These are phyloP conservation scores for Rhynchonycteris naso DNA, from an alignment of 2,797 vertebrate species.

Conservation along the genomic window DNA sequence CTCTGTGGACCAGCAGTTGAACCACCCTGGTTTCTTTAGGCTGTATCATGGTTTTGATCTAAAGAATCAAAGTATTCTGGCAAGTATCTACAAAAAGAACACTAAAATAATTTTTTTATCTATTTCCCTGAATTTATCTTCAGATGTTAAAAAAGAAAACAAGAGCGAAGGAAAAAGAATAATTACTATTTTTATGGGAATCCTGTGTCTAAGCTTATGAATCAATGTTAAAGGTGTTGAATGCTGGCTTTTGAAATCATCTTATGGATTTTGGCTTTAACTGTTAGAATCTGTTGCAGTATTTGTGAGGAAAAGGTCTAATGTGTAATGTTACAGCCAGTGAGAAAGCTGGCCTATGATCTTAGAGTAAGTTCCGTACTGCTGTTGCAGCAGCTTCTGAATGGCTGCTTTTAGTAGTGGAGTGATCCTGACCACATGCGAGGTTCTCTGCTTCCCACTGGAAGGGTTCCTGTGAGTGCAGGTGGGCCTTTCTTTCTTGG, in stretches of 20 bases:
- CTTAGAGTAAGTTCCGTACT: neutral
- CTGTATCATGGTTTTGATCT: neutral
- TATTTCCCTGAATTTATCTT: neutral
- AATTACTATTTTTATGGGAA: neutral
- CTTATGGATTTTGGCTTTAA: neutral
- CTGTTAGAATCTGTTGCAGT: neutral
- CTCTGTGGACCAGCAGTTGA: too few relatives aligned
- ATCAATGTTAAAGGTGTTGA: neutral
- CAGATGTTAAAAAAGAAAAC: slow-evolving; percentile 1
- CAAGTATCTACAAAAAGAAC: neutral
- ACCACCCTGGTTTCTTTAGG: neutral
- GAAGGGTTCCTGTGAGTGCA: neutral
- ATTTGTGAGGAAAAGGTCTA: slow-evolving; percentile 11
- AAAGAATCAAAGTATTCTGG: neutral
- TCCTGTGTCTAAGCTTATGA: neutral
- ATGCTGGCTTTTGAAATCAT: slow-evolving; percentile 8
- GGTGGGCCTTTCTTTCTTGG: neutral
- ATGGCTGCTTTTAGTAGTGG: neutral
- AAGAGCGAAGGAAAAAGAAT: neutral
- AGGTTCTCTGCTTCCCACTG: neutral
- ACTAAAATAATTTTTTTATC: neutral
- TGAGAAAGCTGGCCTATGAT: slow-evolving; percentile 25
- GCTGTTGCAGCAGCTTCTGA: neutral
- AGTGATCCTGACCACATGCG: neutral
- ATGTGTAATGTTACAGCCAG: neutral